Conservation (phyloP, 2,888 invertebrate genomes). For the Malacosoma neustria region DNA sequence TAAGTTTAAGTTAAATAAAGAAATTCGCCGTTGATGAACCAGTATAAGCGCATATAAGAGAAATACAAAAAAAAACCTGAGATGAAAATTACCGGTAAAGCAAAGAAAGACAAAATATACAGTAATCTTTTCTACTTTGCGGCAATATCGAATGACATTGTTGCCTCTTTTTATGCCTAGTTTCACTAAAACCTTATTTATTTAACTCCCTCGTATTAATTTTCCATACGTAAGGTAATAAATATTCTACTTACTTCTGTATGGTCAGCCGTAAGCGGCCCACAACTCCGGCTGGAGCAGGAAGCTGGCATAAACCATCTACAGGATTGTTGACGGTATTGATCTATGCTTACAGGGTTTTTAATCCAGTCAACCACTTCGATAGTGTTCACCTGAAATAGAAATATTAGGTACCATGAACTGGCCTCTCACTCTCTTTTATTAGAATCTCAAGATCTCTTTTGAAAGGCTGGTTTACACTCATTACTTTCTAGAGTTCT, state of each 20-base stretch:
- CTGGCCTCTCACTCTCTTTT: too few species aligned
- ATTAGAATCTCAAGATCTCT: too few species aligned
- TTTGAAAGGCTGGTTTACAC: too few species aligned
- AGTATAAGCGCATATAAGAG: too few species aligned
- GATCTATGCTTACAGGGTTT: constrained; percentile 57
- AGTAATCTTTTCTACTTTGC: too few species aligned
- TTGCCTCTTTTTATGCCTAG: neutral
- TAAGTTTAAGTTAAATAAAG: neutral
- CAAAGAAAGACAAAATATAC: too few species aligned
- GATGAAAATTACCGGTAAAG: too few species aligned
- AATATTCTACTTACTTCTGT: constrained; percentile 20
- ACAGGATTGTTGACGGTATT: constrained; percentile 35
- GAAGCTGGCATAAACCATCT: constrained; percentile 10
- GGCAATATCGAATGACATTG: too few species aligned
- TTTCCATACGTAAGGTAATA: neutral
- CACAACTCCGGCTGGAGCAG: constrained; percentile 24
- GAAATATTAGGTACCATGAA: too few species aligned
- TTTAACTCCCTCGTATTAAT: too few species aligned
- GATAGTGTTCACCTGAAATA: constrained; percentile 43
- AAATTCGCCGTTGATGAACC: neutral
- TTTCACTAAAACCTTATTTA: neutral
- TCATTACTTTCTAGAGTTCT: too few species aligned
- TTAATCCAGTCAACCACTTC: constrained; percentile 75
- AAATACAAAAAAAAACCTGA: neutral
- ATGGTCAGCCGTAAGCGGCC: constrained; percentile 22